Conservation (phyloP, 2,888 invertebrate genomes). For the Agonum fuliginosum region DNA sequence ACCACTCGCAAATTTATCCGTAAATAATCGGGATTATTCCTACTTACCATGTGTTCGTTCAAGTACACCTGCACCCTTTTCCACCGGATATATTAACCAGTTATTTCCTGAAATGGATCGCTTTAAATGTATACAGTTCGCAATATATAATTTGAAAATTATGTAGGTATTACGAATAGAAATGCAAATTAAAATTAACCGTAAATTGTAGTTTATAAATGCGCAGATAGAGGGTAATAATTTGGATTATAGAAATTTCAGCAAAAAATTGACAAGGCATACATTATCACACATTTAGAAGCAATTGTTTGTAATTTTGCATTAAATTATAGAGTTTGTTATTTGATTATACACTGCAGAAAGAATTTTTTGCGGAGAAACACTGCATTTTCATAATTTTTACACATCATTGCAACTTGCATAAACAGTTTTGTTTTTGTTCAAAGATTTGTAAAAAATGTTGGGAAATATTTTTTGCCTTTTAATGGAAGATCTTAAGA, state of each 20-base stretch:
- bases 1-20: background rate
- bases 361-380: background rate
- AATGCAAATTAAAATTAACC: slow-evolving; percentile 23
- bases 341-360: slow-evolving; percentile 6
- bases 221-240: background rate
- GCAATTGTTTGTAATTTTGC: background rate
- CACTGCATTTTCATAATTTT: no score
- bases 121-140: slow-evolving; percentile 1
- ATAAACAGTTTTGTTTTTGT: background rate
- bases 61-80: slow-evolving; percentile 25
- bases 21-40: slow-evolving; percentile 3
- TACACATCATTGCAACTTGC: no score
- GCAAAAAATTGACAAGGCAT: slow-evolving; percentile 13
- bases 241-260: slow-evolving; percentile 5
- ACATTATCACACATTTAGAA: slow-evolving; percentile 28
- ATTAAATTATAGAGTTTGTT: background rate
- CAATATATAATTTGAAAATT: slow-evolving; percentile 40
- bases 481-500: background rate
- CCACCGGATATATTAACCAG: slow-evolving; percentile 16
- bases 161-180: background rate
- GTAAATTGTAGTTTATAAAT: background rate
- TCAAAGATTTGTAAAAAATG: background rate
- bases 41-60: slow-evolving; percentile 16
- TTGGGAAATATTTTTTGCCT: background rate
- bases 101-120: slow-evolving; percentile 10